These are phyloP conservation scores for Acridotheres tristis DNA, from an alignment of 2,797 vertebrate genomes.

Conservation along the genomic window DNA sequence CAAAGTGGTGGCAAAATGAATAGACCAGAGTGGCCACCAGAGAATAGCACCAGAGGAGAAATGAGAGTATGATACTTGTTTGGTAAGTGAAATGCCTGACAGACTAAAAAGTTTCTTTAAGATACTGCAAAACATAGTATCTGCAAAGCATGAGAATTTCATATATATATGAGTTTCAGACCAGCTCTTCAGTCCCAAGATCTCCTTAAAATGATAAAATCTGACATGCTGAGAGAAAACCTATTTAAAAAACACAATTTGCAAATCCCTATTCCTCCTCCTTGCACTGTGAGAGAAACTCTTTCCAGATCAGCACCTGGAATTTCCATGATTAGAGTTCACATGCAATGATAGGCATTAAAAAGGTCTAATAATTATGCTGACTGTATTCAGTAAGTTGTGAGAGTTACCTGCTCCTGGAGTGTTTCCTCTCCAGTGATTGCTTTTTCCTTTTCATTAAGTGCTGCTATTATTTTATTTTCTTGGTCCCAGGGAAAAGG, in stretches of 20 bases:
- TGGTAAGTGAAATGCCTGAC: neutral
- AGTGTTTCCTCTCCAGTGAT: constrained; percentile 34
- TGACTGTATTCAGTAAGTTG: neutral
- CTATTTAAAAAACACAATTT: neutral
- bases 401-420: constrained; percentile 9
- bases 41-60: neutral
- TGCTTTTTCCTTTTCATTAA: constrained; percentile 25
- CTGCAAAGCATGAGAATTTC: neutral
- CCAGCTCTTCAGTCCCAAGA: neutral
- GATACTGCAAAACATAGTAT: neutral
- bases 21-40: neutral
- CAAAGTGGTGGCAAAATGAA: neutral
- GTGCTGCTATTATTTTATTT: constrained; percentile 50
- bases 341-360: neutral
- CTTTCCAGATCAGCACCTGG: neutral
- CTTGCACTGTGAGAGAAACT: neutral
- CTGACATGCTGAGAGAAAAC: neutral
- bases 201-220: neutral
- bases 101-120: neutral
- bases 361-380: neutral
- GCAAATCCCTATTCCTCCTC: neutral
- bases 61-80: neutral
- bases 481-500: constrained; percentile 20
- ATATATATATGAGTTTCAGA: neutral
- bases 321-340: neutral